phyloP scores from a whole-genome alignment of 2,113 vertebrate species.

The Chionodraco myersi region DNA sequence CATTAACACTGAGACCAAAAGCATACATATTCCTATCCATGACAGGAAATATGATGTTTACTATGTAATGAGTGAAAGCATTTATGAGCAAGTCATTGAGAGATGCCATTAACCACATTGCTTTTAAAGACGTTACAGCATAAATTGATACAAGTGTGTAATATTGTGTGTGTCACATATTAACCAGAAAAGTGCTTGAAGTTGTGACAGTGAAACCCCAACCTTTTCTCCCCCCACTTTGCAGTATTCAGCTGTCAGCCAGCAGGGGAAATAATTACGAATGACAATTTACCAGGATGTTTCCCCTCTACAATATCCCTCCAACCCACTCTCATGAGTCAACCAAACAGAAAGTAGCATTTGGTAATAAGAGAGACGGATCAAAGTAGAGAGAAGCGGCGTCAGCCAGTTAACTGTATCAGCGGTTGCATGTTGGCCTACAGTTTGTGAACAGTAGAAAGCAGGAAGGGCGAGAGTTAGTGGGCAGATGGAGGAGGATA shows the following conservation, averaged over 20 bases:
- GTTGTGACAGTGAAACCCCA: neutral
- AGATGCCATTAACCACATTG: neutral
- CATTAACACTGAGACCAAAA: slow-evolving; percentile 8
- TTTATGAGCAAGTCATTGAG: neutral
- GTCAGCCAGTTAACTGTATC: neutral
- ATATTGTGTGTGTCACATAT: neutral
- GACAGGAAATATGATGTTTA: neutral
- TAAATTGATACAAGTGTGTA: neutral
- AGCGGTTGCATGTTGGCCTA: slow-evolving; percentile 7
- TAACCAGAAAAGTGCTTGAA: slow-evolving; percentile 3
- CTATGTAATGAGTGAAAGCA: neutral
- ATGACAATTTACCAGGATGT: slow-evolving; percentile 56
- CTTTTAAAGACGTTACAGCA: neutral
- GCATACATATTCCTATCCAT: slow-evolving; percentile 4
- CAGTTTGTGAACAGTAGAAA: neutral
- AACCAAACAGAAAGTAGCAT: slow-evolving; percentile 29
- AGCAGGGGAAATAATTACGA: slow-evolving; percentile 55
- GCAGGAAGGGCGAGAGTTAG: neutral
- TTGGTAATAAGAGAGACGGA: slow-evolving; percentile 35
- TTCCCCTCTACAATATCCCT: slow-evolving; percentile 19
- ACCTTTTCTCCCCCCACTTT: neutral
- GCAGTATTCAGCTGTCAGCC: slow-evolving; percentile 31
- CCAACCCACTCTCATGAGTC: slow-evolving; percentile 38
- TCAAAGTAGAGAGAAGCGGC: slow-evolving; percentile 19
- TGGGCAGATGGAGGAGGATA: neutral